Percentiles rank a stretch among this genome's conserved stretches.
Conservation (phyloP, 2,888 invertebrate species). For the Lysandra coridon region DNA sequence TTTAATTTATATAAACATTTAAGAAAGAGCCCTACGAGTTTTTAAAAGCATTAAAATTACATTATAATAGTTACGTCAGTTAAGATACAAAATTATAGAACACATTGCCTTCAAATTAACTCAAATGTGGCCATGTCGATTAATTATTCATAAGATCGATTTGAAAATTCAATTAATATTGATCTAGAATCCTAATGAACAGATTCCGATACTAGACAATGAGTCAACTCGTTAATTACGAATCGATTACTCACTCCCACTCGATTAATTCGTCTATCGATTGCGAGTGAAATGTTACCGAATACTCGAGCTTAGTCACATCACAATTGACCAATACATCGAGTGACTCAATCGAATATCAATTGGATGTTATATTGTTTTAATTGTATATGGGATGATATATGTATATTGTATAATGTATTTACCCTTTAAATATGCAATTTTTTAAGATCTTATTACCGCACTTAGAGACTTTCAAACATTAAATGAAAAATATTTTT, state of each 20-base stretch:
- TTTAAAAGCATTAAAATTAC: too few relatives aligned
- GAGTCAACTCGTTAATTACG: slow-evolving; percentile 42
- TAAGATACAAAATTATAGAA: not conserved
- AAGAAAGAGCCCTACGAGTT: too few relatives aligned
- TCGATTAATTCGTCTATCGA: slow-evolving; percentile 36
- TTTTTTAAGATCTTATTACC: too few relatives aligned
- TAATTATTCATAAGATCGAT: slow-evolving; percentile 9
- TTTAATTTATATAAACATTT: too few relatives aligned
- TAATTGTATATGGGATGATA: not conserved
- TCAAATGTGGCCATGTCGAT: not conserved
- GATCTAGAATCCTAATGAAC: slow-evolving; percentile 6
- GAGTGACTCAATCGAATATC: not conserved
- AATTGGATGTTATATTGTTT: not conserved
- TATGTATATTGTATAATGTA: too few relatives aligned
- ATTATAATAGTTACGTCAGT: too few relatives aligned
- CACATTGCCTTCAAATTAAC: not conserved
- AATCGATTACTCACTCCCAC: slow-evolving; percentile 45
- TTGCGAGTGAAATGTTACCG: slow-evolving; percentile 43
- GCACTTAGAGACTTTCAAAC: too few relatives aligned
- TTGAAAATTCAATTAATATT: slow-evolving; percentile 18
- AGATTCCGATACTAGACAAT: slow-evolving; percentile 3
- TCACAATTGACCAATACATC: not conserved
- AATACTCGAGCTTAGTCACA: slow-evolving; percentile 34
- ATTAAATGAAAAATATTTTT: too few relatives aligned
- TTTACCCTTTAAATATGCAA: too few relatives aligned